A percentile compares a stretch with the other conserved stretches of the same genome.
phyloP scores from a whole-genome alignment of 2,797 vertebrate species.

The Scolopax rusticola region DNA sequence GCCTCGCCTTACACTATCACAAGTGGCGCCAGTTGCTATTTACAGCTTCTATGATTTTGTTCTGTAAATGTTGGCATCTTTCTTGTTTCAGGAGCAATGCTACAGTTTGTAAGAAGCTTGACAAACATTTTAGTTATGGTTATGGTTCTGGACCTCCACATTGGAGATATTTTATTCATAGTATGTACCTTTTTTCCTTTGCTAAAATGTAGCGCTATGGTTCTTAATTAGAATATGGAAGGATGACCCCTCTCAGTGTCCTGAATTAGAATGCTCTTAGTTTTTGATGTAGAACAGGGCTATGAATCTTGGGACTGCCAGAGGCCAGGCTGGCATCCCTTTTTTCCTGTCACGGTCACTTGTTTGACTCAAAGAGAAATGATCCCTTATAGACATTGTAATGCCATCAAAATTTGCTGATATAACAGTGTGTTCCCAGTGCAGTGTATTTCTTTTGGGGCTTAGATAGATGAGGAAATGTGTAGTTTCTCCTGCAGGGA shows the following conservation, averaged over 20 bases:
- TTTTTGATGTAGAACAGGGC: not conserved
- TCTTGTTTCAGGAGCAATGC: not conserved
- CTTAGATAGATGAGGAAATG: not conserved
- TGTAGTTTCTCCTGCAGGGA: not conserved
- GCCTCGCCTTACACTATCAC: rapidly evolving
- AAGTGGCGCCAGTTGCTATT: not conserved
- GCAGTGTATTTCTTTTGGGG: not conserved
- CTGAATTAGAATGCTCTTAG: not conserved
- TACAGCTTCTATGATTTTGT: not conserved
- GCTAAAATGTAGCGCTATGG: not conserved
- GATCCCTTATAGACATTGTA: not conserved
- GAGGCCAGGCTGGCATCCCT: not conserved
- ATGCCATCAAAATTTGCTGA: not conserved
- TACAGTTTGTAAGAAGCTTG: not conserved
- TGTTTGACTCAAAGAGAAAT: not conserved
- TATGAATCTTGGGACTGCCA: not conserved
- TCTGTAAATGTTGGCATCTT: not conserved
- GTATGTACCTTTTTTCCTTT: not conserved
- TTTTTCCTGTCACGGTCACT: not conserved
- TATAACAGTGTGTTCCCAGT: not conserved
- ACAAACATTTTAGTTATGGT: not conserved
- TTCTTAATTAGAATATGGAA: not conserved
- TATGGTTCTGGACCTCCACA: not conserved
- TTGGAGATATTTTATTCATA: not conserved
- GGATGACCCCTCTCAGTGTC: not conserved